Percentiles rank a stretch among this genome's conserved stretches.
These are phyloP conservation scores for Tipula unca DNA, from an alignment of 2,888 invertebrate genomes.

Conservation along the genomic window DNA sequence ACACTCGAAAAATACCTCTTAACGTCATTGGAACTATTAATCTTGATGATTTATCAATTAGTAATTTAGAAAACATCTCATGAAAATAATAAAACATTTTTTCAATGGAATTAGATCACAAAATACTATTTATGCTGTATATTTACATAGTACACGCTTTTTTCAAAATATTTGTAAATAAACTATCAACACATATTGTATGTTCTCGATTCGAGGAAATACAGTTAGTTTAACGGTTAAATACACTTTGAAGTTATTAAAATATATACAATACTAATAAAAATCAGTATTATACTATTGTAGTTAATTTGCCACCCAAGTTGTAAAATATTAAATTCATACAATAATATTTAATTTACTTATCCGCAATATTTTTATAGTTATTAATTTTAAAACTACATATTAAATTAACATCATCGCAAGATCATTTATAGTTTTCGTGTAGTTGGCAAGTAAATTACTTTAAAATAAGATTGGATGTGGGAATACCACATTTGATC, in stretches of 20 bases:
- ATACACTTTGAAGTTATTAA: conserved; percentile 14
- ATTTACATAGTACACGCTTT: not conserved
- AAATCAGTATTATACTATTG: not conserved
- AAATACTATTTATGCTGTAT: not conserved
- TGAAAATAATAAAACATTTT: not conserved
- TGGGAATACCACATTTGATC: not conserved
- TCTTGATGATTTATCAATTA: not conserved
- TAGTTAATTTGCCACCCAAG: conserved; percentile 8
- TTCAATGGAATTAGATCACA: not conserved
- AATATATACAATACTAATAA: not conserved
- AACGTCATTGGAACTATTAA: not conserved
- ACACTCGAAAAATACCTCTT: too few relatives aligned
- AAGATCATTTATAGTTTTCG: not conserved
- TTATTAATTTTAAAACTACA: not conserved
- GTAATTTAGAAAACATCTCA: not conserved
- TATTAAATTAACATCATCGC: too few relatives aligned
- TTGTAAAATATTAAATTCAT: not conserved
- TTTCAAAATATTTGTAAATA: not conserved
- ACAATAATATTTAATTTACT: not conserved
- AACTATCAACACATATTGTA: not conserved
- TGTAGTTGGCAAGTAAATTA: not conserved
- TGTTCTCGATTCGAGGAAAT: not conserved
- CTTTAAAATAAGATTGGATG: not conserved
- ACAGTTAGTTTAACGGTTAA: not conserved
- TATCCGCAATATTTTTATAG: not conserved